Percentiles rank a stretch among this genome's conserved stretches.
Conservation (phyloP, 2,113 vertebrate genomes). For the Bambusicola thoracicus region DNA sequence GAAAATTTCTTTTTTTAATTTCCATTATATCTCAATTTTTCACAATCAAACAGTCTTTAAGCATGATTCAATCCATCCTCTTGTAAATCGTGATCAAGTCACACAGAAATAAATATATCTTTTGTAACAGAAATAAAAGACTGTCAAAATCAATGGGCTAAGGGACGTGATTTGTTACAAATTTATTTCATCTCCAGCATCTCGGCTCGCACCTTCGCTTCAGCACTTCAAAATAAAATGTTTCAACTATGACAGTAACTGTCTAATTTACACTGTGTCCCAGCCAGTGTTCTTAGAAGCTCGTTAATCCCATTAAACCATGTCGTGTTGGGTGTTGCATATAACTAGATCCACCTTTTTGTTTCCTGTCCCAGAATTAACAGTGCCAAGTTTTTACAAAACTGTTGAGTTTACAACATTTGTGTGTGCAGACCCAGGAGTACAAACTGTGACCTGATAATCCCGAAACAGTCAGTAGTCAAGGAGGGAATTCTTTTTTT, state of each 20-base stretch:
- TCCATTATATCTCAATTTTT: conserved; percentile 5
- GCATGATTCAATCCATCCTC: conserved; percentile 35
- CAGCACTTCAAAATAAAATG: conserved; percentile 76
- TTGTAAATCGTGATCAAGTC: conserved; percentile 12
- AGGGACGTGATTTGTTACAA: conserved; percentile 70
- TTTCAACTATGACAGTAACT: conserved; percentile 68
- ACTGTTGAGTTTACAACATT: conserved; percentile 68
- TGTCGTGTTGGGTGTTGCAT: conserved; percentile 66
- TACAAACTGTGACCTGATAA: conserved; percentile 78
- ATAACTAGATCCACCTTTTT: conserved; percentile 58
- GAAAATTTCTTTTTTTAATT: neutral
- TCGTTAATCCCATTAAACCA: conserved; percentile 70
- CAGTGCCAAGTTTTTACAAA: conserved; percentile 76
- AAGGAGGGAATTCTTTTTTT: conserved; percentile 29
- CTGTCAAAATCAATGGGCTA: conserved; percentile 71
- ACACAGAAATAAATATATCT: conserved; percentile 24
- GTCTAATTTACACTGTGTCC: conserved; percentile 72
- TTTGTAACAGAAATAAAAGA: conserved; percentile 59
- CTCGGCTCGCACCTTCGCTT: conserved; percentile 75
- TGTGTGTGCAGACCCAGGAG: conserved; percentile 59
- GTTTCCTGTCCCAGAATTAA: conserved; percentile 67
- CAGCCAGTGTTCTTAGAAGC: conserved; percentile 60
- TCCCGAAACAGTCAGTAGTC: conserved; percentile 74
- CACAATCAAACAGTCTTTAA: conserved; percentile 34
- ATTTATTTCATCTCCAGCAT: conserved; percentile 78